Evolutionary conservation across 2,797 vertebrate species (phyloP).

Genomic region (Thalassophryne amazonica): DNA sequence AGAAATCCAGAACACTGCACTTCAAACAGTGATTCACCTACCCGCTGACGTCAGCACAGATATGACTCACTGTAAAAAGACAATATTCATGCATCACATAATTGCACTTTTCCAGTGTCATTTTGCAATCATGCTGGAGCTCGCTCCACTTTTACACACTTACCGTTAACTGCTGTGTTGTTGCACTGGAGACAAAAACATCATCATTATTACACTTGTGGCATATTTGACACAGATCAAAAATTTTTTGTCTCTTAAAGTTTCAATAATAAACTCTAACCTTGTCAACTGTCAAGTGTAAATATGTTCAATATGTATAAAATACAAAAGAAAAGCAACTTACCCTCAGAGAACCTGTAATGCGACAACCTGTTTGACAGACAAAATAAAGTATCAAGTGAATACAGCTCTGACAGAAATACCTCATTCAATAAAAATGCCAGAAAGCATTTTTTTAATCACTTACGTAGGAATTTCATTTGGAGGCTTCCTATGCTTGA

Average conservation of each 20-base stretch:
- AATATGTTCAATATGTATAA: no score
- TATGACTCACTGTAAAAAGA: constrained; percentile 24
- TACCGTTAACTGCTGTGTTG: constrained; percentile 18
- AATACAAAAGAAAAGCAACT: no score
- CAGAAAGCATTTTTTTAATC: background rate
- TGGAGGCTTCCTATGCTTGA: constrained; percentile 20
- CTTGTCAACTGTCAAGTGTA: no score
- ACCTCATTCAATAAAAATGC: no score
- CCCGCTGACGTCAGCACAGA: constrained; percentile 16
- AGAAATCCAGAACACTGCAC: background rate
- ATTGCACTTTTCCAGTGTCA: background rate
- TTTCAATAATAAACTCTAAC: no score
- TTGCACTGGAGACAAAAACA: constrained; percentile 32
- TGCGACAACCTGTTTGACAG: no score
- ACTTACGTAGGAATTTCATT: constrained; percentile 26
- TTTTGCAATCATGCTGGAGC: background rate
- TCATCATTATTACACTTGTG: constrained; percentile 1
- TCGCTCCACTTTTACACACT: background rate
- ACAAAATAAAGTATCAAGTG: background rate
- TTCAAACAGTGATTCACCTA: background rate
- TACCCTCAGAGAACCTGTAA: no score
- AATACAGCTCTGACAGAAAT: background rate
- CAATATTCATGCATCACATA: background rate
- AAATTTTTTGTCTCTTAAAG: no score
- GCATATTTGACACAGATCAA: no score